Percentiles rank a stretch among this genome's conserved stretches.
These are phyloP conservation scores for Strigamia maritima DNA, from an alignment of 2,888 invertebrate species.

Conservation along the genomic window DNA sequence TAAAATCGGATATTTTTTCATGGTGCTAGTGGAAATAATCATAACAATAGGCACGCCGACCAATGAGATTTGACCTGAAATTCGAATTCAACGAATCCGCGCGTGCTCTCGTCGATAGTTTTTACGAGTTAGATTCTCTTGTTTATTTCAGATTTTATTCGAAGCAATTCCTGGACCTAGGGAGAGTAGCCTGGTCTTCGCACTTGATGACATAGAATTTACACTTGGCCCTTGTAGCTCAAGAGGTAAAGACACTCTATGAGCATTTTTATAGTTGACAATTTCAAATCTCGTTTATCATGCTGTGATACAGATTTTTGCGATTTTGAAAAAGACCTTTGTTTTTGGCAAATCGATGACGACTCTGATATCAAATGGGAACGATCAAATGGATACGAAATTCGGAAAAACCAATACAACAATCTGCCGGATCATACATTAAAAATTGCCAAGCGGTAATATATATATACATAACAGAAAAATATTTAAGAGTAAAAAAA, in stretches of 20 bases:
- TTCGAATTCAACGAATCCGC: no score
- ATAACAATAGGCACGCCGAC: no score
- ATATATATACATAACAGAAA: neutral
- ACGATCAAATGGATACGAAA: neutral
- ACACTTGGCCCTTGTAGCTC: neutral
- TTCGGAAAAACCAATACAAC: neutral
- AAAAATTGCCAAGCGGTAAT: slow-evolving; percentile 3
- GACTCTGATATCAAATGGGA: neutral
- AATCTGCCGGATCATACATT: neutral
- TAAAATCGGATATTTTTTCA: no score
- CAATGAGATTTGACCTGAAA: no score
- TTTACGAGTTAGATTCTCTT: no score
- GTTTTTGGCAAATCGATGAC: neutral
- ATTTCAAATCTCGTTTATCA: no score
- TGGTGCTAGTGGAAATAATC: no score
- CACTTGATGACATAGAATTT: neutral
- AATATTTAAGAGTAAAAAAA: no score
- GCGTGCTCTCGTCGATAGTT: no score
- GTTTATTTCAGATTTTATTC: neutral
- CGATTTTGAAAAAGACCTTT: neutral
- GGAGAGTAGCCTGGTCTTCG: neutral
- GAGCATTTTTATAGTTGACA: no score
- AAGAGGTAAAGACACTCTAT: neutral
- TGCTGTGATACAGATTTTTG: neutral
- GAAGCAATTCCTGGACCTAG: neutral